phyloP scores from a whole-genome alignment of 2,888 invertebrate species.

The Therioaphis trifolii region DNA sequence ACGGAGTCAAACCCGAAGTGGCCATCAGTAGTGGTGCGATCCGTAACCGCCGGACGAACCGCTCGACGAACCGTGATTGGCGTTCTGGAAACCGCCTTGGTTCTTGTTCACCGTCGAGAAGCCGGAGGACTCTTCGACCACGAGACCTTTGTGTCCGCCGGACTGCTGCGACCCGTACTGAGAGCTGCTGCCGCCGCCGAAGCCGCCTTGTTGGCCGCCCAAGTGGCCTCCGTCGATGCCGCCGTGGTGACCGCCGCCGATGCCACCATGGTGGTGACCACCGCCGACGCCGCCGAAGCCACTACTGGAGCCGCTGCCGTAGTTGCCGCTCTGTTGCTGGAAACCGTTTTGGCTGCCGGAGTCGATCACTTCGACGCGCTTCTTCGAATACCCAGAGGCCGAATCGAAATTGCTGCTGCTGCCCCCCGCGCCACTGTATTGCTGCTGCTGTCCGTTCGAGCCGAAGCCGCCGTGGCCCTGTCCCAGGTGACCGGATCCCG shows the following conservation, averaged over 20 bases:
- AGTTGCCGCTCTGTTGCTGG: not conserved
- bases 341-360: not conserved
- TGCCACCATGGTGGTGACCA: not conserved
- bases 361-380: constrained; percentile 2
- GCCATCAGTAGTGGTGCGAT: not conserved
- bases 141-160: not conserved
- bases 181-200: not conserved
- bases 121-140: constrained; percentile 30
- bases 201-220: too few species aligned
- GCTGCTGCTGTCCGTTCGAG: not conserved
- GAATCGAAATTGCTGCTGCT: constrained; percentile 8
- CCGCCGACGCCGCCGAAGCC: not conserved
- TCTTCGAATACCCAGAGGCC: not conserved
- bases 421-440: not conserved
- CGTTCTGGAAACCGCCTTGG: not conserved
- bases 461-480: not conserved
- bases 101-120: constrained; percentile 17
- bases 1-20: too few species aligned
- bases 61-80: constrained; percentile 2
- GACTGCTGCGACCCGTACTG: not conserved
- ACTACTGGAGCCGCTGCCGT: not conserved
- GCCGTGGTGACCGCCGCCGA: not conserved
- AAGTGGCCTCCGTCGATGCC: not conserved
- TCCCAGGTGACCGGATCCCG: not conserved
- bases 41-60: constrained; percentile 5